Conservation (phyloP, 1,140 invertebrate species). For the Aphidius ervi region DNA sequence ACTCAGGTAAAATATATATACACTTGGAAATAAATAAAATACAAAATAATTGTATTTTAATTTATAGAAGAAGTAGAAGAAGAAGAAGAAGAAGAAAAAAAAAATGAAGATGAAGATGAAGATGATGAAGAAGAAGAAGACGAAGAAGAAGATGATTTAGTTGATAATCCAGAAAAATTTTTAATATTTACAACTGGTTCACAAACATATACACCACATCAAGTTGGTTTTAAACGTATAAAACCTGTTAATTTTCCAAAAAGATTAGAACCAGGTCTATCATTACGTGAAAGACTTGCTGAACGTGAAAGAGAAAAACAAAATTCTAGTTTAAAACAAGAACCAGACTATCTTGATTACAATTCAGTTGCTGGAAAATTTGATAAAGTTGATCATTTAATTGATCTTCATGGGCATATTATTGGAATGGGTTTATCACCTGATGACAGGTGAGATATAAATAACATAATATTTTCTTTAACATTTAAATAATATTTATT, state of each 20-base stretch:
- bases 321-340: constrained; percentile 49
- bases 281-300: constrained; percentile 64
- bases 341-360: constrained; percentile 68
- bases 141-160: constrained; percentile 46
- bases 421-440: constrained; percentile 86
- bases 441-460: constrained; percentile 65
- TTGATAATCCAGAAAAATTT: constrained; percentile 66
- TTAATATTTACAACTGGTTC: constrained; percentile 84
- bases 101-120: not conserved
- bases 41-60: too few species aligned
- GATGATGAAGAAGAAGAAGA: not conserved
- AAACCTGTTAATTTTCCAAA: constrained; percentile 69
- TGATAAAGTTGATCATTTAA: constrained; percentile 76
- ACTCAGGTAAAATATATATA: constrained; percentile 19
- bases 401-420: constrained; percentile 85
- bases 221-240: constrained; percentile 82
- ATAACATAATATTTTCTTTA: not conserved
- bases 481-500: constrained; percentile 1
- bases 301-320: constrained; percentile 54
- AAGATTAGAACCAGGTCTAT: constrained; percentile 64
- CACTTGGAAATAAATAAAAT: constrained; percentile 18
- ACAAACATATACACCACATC: constrained; percentile 82
- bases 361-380: constrained; percentile 68
- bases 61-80: constrained; percentile 9
- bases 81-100: constrained; percentile 2